Conservation (phyloP, 2,113 vertebrate genomes). For the Oryzias melastigma region DNA sequence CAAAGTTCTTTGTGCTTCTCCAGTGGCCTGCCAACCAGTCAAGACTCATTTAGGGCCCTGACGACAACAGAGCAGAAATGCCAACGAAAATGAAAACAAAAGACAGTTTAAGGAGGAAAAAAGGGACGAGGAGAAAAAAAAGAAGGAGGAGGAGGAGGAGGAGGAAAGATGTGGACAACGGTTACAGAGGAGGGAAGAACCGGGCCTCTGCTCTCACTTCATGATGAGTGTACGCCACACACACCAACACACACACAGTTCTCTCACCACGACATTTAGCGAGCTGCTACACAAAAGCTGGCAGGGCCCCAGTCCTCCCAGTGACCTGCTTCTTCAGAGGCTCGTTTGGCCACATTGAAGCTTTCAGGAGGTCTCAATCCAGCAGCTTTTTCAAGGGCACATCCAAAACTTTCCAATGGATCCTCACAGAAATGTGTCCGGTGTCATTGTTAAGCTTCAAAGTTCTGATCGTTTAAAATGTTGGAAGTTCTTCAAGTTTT, state of each 20-base stretch:
- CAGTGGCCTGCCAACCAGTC: constrained; percentile 93
- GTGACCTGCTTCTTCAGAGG: constrained; percentile 60
- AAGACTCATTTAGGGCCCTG: constrained; percentile 92
- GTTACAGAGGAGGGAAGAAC: constrained; percentile 68
- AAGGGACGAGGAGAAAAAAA: constrained; percentile 39
- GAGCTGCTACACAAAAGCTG: constrained; percentile 56
- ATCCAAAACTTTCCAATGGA: not conserved
- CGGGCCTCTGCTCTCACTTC: constrained; percentile 65
- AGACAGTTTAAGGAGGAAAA: constrained; percentile 72
- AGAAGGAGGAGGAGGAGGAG: constrained; percentile 6
- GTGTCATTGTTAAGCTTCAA: too few relatives aligned
- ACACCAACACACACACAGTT: constrained; percentile 35
- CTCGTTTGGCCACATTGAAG: constrained; percentile 25
- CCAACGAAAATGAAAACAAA: constrained; percentile 86
- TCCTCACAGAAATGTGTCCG: too few relatives aligned
- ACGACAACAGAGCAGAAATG: constrained; percentile 86
- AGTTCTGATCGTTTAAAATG: too few relatives aligned
- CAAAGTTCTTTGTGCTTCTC: constrained; percentile 88
- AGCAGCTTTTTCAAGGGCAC: constrained; percentile 14
- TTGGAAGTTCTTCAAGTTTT: too few relatives aligned
- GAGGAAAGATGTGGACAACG: constrained; percentile 60
- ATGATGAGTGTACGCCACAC: constrained; percentile 41
- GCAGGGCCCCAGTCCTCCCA: constrained; percentile 56
- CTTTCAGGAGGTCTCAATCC: constrained; percentile 38
- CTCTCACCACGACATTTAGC: constrained; percentile 34